Evolutionary conservation across 2,888 invertebrate genomes (phyloP), one percentile per base, ranked within the genome.

Genomic region (Pachymerium ferrugineum): DNA sequence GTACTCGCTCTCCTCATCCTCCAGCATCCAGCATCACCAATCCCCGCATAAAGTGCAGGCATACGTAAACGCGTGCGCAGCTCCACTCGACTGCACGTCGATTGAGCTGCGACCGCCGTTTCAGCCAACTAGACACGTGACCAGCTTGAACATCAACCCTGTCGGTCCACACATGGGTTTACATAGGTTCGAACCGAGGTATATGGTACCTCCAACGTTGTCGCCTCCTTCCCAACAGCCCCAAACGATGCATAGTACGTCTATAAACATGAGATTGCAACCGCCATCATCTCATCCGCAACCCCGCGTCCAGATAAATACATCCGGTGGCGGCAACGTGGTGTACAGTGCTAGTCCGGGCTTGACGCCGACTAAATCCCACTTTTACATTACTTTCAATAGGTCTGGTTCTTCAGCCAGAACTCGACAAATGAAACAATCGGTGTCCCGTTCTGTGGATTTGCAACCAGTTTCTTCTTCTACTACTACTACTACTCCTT

Each of bases 111-210:
- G 25, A 16, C 28, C 29, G 16, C 29, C 31, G 3, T 38, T n/a
- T 22, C 16, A 71, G 73, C 73, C 68, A 22, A 70, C 69, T 6
- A 28, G 73, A 38, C 69, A 73, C 71, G 73, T 29, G 38, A 72
- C 75, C 47, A 74, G 75, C 74, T 73, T 75, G 31, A 75, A 25
- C 42, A 54, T 75, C 16, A 54, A 29, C 22, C 75, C 75, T 1
- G 42, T 71, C 12, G 72, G 30, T 68, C 73, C 74, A 14, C 72
- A 73, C 6, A 19, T 72, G 3, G 35, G 38, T 6, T 71, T 71
- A 8, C 35, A 22, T 19, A 3, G 22, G 22, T 38, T 16, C 19
- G 71, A 29, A n/a, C 29, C 30, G 70, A 30, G 30, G 29, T 29
- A 70, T 14, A 30, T 70, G 19, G 29, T 29, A 8, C n/a, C n/a